Base-by-base conservation (phyloP, 2,797 vertebrate genomes). In the Aeoliscus strigatus region DNA sequence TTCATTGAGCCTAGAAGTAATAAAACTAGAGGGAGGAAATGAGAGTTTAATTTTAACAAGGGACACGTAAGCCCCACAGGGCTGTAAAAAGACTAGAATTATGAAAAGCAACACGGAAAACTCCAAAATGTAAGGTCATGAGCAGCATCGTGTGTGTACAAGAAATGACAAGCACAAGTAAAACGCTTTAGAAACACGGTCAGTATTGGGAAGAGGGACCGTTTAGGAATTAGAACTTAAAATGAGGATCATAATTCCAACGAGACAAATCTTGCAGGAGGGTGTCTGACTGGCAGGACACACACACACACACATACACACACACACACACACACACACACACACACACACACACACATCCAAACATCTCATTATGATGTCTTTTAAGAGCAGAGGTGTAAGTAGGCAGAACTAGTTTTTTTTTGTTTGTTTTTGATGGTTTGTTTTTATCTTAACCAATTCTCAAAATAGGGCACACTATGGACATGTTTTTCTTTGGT, bases 331-430 rank as follows among this genome's bases (percentile, higher is more conserved):
- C n/a, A n/a, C n/a, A n/a, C n/a, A n/a, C n/a, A n/a, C n/a, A n/a
- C n/a, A 55, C 14, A 38, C 37, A 45, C 17, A 35, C n/a, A 36
- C 8, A 44, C 14, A 17, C 39, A 41, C 30, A 55, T 39, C 48
- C 16, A 45, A 39, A 63, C 29, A 40, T 63, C 35, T 73, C 38
- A 67, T 63, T 71, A n/a, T n/a, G n/a, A n/a, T n/a, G n/a, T n/a
- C n/a, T n/a, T n/a, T n/a, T n/a, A n/a, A n/a, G n/a, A n/a, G 25
- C 29, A 50, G 51, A 52, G 15, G 38, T 39, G 43, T 39, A 52
- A 31, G 30, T 47, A 52, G 16, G 58, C 58, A 55, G 36, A 47
- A 70, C 51, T 39, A n/a, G n/a, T n/a, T n/a, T n/a, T n/a, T n/a
- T n/a, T n/a, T n/a, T n/a, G n/a, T n/a, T n/a, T n/a, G n/a, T n/a